Base-by-base conservation (phyloP, 2,888 invertebrate species). In the Lithosia quadra region DNA sequence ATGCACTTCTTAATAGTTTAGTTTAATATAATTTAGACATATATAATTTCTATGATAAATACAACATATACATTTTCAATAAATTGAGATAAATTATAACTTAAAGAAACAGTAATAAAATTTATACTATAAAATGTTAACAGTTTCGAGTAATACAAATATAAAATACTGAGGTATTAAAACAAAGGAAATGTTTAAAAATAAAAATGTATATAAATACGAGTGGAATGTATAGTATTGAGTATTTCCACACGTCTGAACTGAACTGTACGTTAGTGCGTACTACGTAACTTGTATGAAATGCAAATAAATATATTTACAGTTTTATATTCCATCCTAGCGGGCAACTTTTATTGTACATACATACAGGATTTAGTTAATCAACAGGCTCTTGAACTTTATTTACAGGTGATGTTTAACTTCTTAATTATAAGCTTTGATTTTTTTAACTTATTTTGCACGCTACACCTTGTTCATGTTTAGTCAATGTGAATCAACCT, bases 151-250 rank as follows among this genome's bases (percentile, higher is more conserved):
- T 68, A 60, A 33, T 63, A 72, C 43, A 68, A 24, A 62, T 61
- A 70, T 65, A 69, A 72, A 70, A 58, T 60, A 68, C 60, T 61
- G 71, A 75, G 70, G 21, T 71, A 77, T 74, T 62, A 74, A 78
- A 79, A 75, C 22, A 73, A 72, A n/a, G 0, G 15, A 74, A 60
- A n/a, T 60, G 65, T 70, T 68, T 72, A 73, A 77, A 77, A 74
- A 72, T 68, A 53, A 69, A 64, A 71, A 80, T 60, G 68, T 63
- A 67, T 59, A 73, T 73, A 75, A 67, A 65, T 73, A 75, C 61
- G 34, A 68, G 77, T 80, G 81, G 81, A 81, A 81, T 81, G 81
- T 80, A 68, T 69, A 74, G 67, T 69, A 69, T 74, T 74, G 73
- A 80, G 72, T 79, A 79, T 74, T 77, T 78, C 77, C 79, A 78